Evolutionary conservation across 2,888 invertebrate genomes (phyloP).

Genomic region (Gymnocheta viridis): DNA sequence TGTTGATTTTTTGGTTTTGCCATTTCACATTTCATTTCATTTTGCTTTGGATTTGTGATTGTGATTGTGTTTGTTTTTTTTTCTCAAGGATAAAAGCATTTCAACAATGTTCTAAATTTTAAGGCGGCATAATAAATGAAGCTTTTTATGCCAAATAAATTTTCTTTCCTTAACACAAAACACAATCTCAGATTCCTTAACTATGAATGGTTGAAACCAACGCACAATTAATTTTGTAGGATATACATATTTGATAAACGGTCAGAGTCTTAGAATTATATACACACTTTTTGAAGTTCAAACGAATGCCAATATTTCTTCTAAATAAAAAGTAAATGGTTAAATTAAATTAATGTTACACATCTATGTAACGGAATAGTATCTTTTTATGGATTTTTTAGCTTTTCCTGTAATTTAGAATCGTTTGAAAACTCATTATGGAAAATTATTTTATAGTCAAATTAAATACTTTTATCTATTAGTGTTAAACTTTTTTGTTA

Average conservation of each 20-base stretch:
- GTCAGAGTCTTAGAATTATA: not conserved
- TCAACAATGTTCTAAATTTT: constrained; percentile 64
- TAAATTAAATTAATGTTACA: too few species aligned
- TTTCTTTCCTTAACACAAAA: constrained; percentile 55
- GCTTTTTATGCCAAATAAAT: constrained; percentile 68
- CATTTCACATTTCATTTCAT: constrained; percentile 5
- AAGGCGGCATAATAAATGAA: constrained; percentile 68
- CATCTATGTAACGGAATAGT: too few species aligned
- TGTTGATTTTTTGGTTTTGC: constrained; percentile 36
- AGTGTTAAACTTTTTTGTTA: too few species aligned
- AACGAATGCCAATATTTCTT: too few species aligned
- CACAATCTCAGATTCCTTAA: constrained; percentile 16
- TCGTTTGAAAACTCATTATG: too few species aligned
- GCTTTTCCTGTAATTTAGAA: too few species aligned
- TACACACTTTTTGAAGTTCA: too few species aligned
- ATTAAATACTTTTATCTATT: too few species aligned
- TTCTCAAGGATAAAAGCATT: constrained; percentile 52
- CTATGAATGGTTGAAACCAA: constrained; percentile 12
- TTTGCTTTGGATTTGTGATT: not conserved
- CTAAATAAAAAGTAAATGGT: too few species aligned
- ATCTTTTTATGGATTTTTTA: too few species aligned
- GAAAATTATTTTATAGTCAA: too few species aligned
- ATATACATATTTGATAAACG: not conserved
- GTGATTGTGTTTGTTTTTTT: constrained; percentile 15
- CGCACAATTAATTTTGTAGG: not conserved